Evolutionary conservation across 2,797 vertebrate species (phyloP).

Genomic region (Anas capensis): DNA sequence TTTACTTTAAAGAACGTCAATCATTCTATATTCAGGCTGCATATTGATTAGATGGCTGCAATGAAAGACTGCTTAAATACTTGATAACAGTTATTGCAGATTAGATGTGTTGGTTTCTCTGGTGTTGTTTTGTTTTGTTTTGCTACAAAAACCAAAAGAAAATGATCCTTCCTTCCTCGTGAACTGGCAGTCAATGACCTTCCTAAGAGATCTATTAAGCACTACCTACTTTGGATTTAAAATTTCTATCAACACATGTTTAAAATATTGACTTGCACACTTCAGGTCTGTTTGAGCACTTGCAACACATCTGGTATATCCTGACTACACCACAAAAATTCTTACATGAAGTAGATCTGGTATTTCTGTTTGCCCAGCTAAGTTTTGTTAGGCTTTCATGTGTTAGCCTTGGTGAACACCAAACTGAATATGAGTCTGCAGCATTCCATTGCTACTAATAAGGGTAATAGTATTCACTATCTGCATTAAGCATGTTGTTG

Average conservation of each 20-base stretch:
- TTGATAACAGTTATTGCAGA: background rate
- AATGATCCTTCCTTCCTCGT: background rate
- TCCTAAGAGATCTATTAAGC: background rate
- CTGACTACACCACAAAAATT: background rate
- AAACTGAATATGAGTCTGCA: too few relatives aligned
- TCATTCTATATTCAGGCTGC: conserved; percentile 16
- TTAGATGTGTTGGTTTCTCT: background rate
- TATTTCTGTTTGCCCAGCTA: background rate
- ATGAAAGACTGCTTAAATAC: background rate
- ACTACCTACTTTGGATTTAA: background rate
- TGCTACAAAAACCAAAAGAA: background rate
- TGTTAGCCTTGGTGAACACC: background rate
- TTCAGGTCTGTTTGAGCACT: background rate
- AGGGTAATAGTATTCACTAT: too few relatives aligned
- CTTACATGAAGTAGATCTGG: background rate
- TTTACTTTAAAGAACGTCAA: conserved; percentile 11
- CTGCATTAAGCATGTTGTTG: background rate
- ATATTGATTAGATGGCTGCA: background rate
- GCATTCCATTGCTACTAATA: too few relatives aligned
- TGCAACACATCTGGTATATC: accelerated
- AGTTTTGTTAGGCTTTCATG: background rate
- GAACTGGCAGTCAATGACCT: background rate
- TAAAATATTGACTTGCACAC: background rate
- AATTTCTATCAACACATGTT: background rate
- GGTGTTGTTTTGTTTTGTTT: background rate